Base-by-base conservation (phyloP, 2,888 invertebrate genomes). In the Flexamia atlantica region DNA sequence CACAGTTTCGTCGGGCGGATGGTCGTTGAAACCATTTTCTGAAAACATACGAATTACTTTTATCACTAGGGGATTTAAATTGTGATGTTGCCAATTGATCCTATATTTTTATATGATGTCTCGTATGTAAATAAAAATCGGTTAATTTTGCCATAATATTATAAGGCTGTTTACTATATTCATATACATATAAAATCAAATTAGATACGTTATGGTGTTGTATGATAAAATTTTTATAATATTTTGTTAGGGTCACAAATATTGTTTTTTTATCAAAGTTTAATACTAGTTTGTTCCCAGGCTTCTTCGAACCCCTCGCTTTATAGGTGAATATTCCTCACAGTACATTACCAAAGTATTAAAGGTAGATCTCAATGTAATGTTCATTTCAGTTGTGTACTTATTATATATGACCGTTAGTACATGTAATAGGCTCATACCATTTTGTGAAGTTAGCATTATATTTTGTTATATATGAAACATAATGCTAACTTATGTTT, bases 21-120 rank as follows among this genome's bases (percentile, higher is more conserved):
- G 1, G 95, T 94, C 7, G 96, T 96, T 87, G 96, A 96, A 97
- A 96, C 92, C 97, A 95, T 94, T 97, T 98, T 96, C 20, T 97
- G 89, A 46, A 89, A 90, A 81, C 83, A 80, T 79, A 76, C 70
- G 53, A 82, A 82, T 72, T 84, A 80, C 53, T 36, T 64, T 68
- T 68, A 70, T 70, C 60, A 68, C 46, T 82, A 70, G 50, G 25
- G 20, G 79, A 30, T 53, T 64, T 30, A 64, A 64, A 64, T 64
- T 72, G 50, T 53, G 53, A 79, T 28, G 25, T 82, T 50, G 72
- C 53, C 72, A 83, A 72, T 84, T 25, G 81, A 57, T 57, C 53
- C 80, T 84, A 84, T 84, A 80, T 83, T 83, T 84, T 81, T 84
- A 80, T 81, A 84, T 50, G 50, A 82, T 81, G 72, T 72, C 53